Evolutionary conservation across 2,888 invertebrate species (phyloP).

Genomic region (Sinelater perroti): DNA sequence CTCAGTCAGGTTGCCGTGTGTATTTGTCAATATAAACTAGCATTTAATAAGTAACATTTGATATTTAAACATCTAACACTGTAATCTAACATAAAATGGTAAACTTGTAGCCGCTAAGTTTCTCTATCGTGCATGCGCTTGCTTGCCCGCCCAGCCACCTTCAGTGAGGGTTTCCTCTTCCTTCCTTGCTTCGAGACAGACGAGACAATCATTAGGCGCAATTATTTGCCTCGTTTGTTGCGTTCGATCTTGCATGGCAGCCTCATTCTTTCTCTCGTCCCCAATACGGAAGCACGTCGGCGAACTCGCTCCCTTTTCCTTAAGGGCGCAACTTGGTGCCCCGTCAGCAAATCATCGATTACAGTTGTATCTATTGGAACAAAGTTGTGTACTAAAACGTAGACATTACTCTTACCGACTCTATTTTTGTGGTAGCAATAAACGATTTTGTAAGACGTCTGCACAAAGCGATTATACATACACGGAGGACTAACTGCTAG

Average conservation of each 20-base stretch:
- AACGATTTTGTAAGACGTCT: slow-evolving; percentile 36
- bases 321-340: no score
- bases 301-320: neutral
- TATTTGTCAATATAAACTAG: slow-evolving; percentile 40
- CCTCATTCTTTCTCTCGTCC: slow-evolving; percentile 3
- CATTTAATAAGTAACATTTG: slow-evolving; percentile 22
- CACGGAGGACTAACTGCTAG: slow-evolving; percentile 22
- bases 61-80: slow-evolving; percentile 28
- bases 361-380: neutral
- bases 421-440: slow-evolving; percentile 39
- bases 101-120: slow-evolving; percentile 23
- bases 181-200: slow-evolving; percentile 12
- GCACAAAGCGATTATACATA: slow-evolving; percentile 33
- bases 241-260: neutral
- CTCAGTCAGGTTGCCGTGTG: slow-evolving; percentile 33
- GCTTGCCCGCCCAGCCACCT: no score
- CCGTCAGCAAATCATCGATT: slow-evolving; percentile 20
- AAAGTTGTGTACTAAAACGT: no score
- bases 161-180: neutral
- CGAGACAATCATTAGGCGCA: slow-evolving; percentile 22
- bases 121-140: no score
- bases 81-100: slow-evolving; percentile 19
- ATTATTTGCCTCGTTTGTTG: slow-evolving; percentile 8
- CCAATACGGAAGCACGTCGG: neutral
- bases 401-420: no score